These are phyloP conservation scores for Aramus guarauna DNA, from an alignment of 2,113 vertebrate species.

Conservation along the genomic window DNA sequence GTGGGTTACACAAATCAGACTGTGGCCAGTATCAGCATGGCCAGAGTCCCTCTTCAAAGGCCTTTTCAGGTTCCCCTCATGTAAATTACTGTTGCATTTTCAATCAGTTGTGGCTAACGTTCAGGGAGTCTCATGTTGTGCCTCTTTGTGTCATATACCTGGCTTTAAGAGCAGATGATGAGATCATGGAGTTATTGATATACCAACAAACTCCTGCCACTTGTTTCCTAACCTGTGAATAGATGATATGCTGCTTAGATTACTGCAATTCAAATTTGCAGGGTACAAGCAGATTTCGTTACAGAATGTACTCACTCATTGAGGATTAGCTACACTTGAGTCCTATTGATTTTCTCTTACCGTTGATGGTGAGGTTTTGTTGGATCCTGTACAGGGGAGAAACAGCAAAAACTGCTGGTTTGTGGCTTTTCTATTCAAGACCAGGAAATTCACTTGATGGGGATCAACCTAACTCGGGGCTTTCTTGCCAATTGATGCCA, in stretches of 20 bases:
- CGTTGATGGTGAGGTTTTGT: accelerated
- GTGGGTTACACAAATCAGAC: not conserved
- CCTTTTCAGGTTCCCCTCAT: not conserved
- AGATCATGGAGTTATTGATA: not conserved
- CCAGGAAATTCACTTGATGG: not conserved
- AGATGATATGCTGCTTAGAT: not conserved
- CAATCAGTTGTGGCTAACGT: not conserved
- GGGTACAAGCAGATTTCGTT: not conserved
- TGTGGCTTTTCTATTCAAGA: not conserved
- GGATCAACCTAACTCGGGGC: not conserved
- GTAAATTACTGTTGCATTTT: not conserved
- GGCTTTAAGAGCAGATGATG: not conserved
- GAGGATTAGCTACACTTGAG: not conserved
- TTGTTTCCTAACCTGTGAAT: not conserved
- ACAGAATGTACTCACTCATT: not conserved
- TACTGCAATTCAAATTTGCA: not conserved
- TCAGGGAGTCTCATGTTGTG: not conserved
- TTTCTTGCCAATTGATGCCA: not conserved
- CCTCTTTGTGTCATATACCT: not conserved
- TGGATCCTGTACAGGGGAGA: not conserved
- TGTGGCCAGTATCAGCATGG: accelerated
- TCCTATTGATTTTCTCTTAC: not conserved
- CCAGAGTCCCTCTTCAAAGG: not conserved
- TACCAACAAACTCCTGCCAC: not conserved
- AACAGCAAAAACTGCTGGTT: not conserved